These are phyloP conservation scores for Peromyscus leucopus DNA, from an alignment of 2,113 vertebrate genomes.

Conservation along the genomic window DNA sequence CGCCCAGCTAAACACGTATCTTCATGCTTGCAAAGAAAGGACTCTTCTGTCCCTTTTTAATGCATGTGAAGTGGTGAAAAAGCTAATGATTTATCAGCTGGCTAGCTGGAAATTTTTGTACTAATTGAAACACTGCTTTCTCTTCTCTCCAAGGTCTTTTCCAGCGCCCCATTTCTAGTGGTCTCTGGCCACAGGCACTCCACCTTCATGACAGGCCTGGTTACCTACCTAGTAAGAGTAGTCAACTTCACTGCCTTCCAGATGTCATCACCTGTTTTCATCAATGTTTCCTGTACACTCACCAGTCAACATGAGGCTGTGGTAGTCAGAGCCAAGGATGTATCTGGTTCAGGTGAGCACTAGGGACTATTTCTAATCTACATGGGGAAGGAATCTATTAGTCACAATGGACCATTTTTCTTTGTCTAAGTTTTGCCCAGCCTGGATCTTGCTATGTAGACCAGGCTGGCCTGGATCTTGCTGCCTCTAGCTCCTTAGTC, in stretches of 20 bases:
- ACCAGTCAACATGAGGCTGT: slow-evolving; percentile 79
- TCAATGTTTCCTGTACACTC: slow-evolving; percentile 84
- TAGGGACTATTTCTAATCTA: not conserved
- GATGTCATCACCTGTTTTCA: slow-evolving; percentile 70
- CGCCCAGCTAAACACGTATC: no score
- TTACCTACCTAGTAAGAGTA: slow-evolving; percentile 56
- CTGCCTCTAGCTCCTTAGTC: not conserved
- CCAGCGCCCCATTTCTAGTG: slow-evolving; percentile 72
- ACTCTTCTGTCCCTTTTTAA: slow-evolving; percentile 29
- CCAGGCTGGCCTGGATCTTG: not conserved
- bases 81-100: not conserved
- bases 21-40: not conserved
- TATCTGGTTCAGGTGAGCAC: slow-evolving; percentile 69
- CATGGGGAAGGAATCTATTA: not conserved
- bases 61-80: not conserved
- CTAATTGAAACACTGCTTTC: not conserved
- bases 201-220: slow-evolving; percentile 62
- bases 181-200: slow-evolving; percentile 42
- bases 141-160: slow-evolving; percentile 72
- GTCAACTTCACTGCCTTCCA: slow-evolving; percentile 83
- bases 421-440: not conserved
- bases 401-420: not conserved
- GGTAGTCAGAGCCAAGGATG: slow-evolving; percentile 62
- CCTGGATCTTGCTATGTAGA: not conserved
- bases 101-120: not conserved